Evolutionary conservation across 1,140 invertebrate genomes (phyloP), one percentile per base, ranked within the genome.

Genomic region (Zaprionus tsacasi): DNA sequence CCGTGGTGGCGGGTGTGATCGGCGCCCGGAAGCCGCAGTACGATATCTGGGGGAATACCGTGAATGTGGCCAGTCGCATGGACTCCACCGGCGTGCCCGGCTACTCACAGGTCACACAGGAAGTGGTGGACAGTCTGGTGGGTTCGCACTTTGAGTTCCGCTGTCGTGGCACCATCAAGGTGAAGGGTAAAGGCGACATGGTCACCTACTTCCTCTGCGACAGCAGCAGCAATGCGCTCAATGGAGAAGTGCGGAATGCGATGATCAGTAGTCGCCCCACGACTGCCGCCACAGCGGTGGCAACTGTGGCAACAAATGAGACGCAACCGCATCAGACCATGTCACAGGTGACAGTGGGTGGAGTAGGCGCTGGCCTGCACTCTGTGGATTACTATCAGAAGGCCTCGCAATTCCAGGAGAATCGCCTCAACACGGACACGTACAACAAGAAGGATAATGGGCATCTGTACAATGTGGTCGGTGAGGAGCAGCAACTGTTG

Each of bases 21-120:
- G 98, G 98, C 15, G 97, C 97, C 0, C 94, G 97, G 52, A 99
- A 99, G 93, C 98, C 98, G 12, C 98, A 99, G 88, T 99, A 98
- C 92, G 98, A 99, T 91, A 98, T 99, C 81, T 99, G 98, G 98
- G 98, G 98, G 1, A 99, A 99, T 93, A 98, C 98, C 11, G 98
- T 99, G 4, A 92, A 93, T 64, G 92, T 99, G 3, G 98, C 98
- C 2, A 97, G 96, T 89, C 94, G 97, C 6, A 97, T 98, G 97
- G 97, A 98, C 89, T 97, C 96, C 3, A 97, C 97, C 0, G 96
- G 97, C 1, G 93, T 97, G 48, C 96, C 96, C 0, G 97, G 97
- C 91, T 96, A 97, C 89, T 97, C 95, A 12, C 97, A 97, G 94
- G 96, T 97, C 0, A 97, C 97, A 1, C 96, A 97, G 92, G 97